phyloP scores from a whole-genome alignment of 2,797 vertebrate genomes.

The Bovichtus variegatus region DNA sequence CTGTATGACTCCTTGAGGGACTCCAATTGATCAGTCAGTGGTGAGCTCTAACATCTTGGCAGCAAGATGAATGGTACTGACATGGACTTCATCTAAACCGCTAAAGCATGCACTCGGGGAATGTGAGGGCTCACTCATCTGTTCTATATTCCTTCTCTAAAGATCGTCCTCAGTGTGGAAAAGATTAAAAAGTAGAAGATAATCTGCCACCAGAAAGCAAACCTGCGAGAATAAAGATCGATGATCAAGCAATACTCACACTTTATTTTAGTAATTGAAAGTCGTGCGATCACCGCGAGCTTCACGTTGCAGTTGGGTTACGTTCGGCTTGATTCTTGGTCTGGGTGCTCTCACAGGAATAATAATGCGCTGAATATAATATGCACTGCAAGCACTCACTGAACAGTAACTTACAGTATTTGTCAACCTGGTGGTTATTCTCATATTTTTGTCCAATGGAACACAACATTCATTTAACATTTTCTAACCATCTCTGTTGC shows the following conservation, averaged over 20 bases:
- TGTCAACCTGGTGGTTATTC: neutral
- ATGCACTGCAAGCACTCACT: neutral
- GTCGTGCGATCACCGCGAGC: slow-evolving; percentile 13
- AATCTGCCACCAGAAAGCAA: slow-evolving; percentile 32
- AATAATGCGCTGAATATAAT: slow-evolving; percentile 9
- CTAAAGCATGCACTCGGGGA: slow-evolving; percentile 61
- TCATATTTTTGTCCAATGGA: neutral
- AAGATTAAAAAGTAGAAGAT: slow-evolving; percentile 51
- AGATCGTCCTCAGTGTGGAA: slow-evolving; percentile 40
- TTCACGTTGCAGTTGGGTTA: neutral
- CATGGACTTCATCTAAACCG: slow-evolving; percentile 76
- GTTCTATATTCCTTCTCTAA: slow-evolving; percentile 55
- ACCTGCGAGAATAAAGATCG: slow-evolving; percentile 33
- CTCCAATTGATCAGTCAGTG: slow-evolving; percentile 81
- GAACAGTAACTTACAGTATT: neutral
- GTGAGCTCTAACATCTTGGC: slow-evolving; percentile 68
- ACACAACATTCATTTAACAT: neutral
- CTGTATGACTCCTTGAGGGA: slow-evolving; percentile 80
- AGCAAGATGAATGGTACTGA: slow-evolving; percentile 81
- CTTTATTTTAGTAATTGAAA: slow-evolving; percentile 39
- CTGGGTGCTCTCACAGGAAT: slow-evolving; percentile 9
- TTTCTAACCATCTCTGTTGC: neutral
- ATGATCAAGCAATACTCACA: slow-evolving; percentile 28
- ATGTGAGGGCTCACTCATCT: slow-evolving; percentile 68
- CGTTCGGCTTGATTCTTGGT: slow-evolving; percentile 11